Conservation (phyloP, 2,797 vertebrate species). For the Melanotaenia parkinsoni region DNA sequence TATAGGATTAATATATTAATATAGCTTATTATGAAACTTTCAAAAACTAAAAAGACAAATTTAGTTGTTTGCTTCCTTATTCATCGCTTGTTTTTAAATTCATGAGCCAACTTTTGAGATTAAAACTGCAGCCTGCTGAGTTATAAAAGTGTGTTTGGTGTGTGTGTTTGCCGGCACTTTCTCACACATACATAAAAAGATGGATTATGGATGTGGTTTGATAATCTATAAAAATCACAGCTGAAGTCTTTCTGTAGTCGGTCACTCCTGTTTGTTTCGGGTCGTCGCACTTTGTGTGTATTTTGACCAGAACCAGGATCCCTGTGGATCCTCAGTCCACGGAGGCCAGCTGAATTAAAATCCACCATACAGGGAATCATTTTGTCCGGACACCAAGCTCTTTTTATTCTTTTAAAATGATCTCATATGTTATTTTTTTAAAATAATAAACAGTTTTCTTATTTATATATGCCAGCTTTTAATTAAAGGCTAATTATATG, state of each 20-base stretch:
- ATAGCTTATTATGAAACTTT: too few species aligned
- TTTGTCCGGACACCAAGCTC: not conserved
- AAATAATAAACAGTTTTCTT: not conserved
- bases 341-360: not conserved
- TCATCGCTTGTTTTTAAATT: not conserved
- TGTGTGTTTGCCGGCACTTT: constrained; percentile 26
- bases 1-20: too few species aligned
- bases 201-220: constrained; percentile 37
- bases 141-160: not conserved
- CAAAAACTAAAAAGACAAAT: not conserved
- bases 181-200: not conserved
- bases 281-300: constrained; percentile 18
- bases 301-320: constrained; percentile 22
- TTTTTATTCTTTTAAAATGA: not conserved
- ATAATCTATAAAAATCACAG: constrained; percentile 42
- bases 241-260: constrained; percentile 13
- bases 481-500: not conserved
- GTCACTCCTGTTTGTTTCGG: constrained; percentile 19
- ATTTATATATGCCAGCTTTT: not conserved
- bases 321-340: constrained; percentile 15
- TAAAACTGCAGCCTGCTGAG: constrained; percentile 2
- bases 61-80: not conserved
- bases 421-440: not conserved
- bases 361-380: not conserved
- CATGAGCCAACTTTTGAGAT: not conserved